These are phyloP conservation scores for Parapsyche elsis DNA, from an alignment of 1,140 invertebrate genomes.

Conservation along the genomic window DNA sequence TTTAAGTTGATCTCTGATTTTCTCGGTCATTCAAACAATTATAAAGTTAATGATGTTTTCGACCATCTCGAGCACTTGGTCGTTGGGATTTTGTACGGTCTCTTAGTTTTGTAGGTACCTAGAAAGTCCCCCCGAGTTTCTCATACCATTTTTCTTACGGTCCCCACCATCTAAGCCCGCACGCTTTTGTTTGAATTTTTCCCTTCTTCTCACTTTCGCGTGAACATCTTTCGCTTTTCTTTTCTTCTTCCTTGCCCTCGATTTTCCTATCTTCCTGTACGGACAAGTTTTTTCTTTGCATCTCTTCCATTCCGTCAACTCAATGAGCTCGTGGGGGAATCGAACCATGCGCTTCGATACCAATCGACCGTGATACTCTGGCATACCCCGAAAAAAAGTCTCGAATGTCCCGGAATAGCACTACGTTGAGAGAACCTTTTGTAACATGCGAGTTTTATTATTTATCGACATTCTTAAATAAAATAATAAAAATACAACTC, in stretches of 20 bases:
- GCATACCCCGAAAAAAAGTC: not conserved
- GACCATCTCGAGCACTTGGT: not conserved
- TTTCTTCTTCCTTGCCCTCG: conserved; percentile 18
- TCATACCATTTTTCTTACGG: not conserved
- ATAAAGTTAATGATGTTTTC: conserved; percentile 2
- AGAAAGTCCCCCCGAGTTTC: not conserved
- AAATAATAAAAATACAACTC: too few species aligned
- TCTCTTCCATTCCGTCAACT: conserved; percentile 49
- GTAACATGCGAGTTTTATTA: too few species aligned
- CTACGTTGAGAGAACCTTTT: not conserved
- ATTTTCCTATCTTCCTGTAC: conserved; percentile 34
- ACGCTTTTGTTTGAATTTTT: conserved; percentile 41
- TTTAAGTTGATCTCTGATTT: too few species aligned
- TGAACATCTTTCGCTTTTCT: conserved; percentile 31
- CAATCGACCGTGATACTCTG: conserved; percentile 46
- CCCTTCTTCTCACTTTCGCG: conserved; percentile 29
- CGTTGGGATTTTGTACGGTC: not conserved
- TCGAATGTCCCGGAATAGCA: not conserved
- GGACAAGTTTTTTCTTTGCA: conserved; percentile 37
- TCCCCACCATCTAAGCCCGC: not conserved
- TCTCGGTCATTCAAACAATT: too few species aligned
- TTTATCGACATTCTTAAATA: too few species aligned
- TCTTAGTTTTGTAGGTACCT: not conserved
- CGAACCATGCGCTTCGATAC: conserved; percentile 50
- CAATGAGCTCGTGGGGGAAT: conserved; percentile 52